A percentile compares a stretch with the other conserved stretches of the same genome.
phyloP scores from a whole-genome alignment of 1,140 invertebrate genomes.

The Hycleus cichorii region DNA sequence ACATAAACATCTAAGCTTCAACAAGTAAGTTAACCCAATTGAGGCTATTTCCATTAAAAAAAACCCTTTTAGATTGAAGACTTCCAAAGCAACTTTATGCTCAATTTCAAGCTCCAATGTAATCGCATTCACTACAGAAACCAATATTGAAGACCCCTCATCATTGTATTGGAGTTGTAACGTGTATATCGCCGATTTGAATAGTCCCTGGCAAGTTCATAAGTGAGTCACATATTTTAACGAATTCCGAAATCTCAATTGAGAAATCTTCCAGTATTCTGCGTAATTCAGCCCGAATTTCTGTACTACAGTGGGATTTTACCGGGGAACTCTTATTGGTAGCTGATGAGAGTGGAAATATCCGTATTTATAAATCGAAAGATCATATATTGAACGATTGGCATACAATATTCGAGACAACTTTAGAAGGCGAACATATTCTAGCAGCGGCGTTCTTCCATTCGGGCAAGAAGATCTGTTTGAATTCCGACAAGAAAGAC shows the following conservation, averaged over 20 bases:
- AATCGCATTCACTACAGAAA: slow-evolving; percentile 70
- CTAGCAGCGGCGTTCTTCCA: slow-evolving; percentile 75
- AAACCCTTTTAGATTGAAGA: slow-evolving; percentile 8
- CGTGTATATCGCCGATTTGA: slow-evolving; percentile 81
- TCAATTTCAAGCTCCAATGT: slow-evolving; percentile 72
- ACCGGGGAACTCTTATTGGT: slow-evolving; percentile 71
- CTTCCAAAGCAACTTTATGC: slow-evolving; percentile 44
- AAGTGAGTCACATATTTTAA: slow-evolving; percentile 46
- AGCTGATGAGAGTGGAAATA: slow-evolving; percentile 64
- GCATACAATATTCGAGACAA: slow-evolving; percentile 40
- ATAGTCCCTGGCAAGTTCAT: slow-evolving; percentile 74
- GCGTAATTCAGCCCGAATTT: slow-evolving; percentile 55
- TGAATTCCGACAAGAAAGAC: slow-evolving; percentile 73
- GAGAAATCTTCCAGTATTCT: slow-evolving; percentile 42
- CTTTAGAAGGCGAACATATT: slow-evolving; percentile 69
- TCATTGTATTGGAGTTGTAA: slow-evolving; percentile 65
- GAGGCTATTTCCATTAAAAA: slow-evolving; percentile 15
- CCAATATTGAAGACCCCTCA: slow-evolving; percentile 56
- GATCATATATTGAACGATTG: slow-evolving; percentile 80
- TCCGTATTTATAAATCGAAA: slow-evolving; percentile 69
- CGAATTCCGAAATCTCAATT: background rate
- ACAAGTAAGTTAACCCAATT: slow-evolving; percentile 20
- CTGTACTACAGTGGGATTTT: slow-evolving; percentile 77
- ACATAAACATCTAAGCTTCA: slow-evolving; percentile 26
- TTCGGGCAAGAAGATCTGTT: slow-evolving; percentile 63